phyloP scores from a whole-genome alignment of 1,140 invertebrate species.

The Contarinia nasturtii region DNA sequence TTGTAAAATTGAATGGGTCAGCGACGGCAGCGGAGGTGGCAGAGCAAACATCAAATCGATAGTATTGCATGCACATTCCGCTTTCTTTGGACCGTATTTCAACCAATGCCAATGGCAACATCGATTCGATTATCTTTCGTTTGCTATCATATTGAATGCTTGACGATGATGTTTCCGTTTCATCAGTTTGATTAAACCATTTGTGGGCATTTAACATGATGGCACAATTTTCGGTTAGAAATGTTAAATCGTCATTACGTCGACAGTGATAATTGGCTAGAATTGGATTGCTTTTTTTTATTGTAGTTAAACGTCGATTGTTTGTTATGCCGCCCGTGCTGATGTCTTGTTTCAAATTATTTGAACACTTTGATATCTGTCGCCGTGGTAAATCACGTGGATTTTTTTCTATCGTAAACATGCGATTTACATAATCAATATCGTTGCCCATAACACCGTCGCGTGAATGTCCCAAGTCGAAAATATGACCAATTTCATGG shows the following conservation, averaged over 20 bases:
- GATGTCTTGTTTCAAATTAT: too few relatives aligned
- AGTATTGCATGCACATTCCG: slow-evolving; percentile 15
- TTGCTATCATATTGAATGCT: slow-evolving; percentile 3
- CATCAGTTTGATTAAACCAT: slow-evolving; percentile 10
- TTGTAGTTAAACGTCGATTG: slow-evolving; percentile 29
- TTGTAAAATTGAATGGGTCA: slow-evolving; percentile 6
- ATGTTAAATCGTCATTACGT: slow-evolving; percentile 18
- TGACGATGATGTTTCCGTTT: neutral
- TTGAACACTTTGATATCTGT: slow-evolving; percentile 19
- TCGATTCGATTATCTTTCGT: slow-evolving; percentile 9
- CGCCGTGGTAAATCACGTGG: slow-evolving; percentile 28
- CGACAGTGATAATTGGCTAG: slow-evolving; percentile 27
- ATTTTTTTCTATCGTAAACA: slow-evolving; percentile 38
- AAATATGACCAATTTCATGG: slow-evolving; percentile 87
- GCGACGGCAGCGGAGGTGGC: neutral
- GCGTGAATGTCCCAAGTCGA: slow-evolving; percentile 79
- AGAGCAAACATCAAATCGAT: slow-evolving; percentile 10
- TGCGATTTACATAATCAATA: slow-evolving; percentile 71
- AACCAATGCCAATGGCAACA: slow-evolving; percentile 10
- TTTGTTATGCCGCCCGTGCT: slow-evolving; percentile 27
- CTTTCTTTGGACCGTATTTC: slow-evolving; percentile 17
- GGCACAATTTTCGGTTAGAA: slow-evolving; percentile 16
- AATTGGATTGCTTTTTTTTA: slow-evolving; percentile 26
- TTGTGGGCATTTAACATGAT: slow-evolving; percentile 18
- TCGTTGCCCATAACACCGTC: slow-evolving; percentile 87